Percentiles rank a stretch among this genome's conserved stretches.
phyloP scores from a whole-genome alignment of 2,797 vertebrate species.

The Coccyzus lansbergi region DNA sequence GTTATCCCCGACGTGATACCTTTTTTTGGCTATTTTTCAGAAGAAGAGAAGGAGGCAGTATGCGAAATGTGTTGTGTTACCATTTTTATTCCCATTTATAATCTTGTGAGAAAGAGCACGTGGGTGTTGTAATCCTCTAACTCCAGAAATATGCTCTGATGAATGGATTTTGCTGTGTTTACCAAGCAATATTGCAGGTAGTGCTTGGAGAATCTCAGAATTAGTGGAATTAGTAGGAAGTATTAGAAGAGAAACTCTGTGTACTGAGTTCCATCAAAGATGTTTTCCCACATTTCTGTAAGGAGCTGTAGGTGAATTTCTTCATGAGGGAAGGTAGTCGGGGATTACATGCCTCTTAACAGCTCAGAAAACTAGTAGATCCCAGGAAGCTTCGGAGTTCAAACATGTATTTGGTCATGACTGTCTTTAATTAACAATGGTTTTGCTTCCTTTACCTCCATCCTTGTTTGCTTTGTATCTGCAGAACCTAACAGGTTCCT shows the following conservation, averaged over 20 bases:
- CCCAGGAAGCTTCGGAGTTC: neutral
- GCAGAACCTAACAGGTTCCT: neutral
- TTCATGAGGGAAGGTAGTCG: neutral
- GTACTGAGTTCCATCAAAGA: neutral
- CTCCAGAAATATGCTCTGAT: neutral
- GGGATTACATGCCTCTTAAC: neutral
- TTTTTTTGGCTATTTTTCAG: neutral
- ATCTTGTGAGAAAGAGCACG: neutral
- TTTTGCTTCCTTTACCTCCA: neutral
- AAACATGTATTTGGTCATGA: neutral
- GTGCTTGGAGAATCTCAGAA: neutral
- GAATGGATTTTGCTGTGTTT: neutral
- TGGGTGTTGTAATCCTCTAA: neutral
- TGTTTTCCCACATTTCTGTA: neutral
- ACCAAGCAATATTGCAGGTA: neutral
- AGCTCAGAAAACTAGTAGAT: constrained; percentile 18
- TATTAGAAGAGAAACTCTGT: constrained; percentile 12
- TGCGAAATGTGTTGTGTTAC: neutral
- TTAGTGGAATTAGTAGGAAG: neutral
- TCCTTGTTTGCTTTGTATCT: neutral
- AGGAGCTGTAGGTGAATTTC: neutral
- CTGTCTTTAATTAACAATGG: neutral
- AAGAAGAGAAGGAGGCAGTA: neutral
- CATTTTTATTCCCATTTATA: neutral
- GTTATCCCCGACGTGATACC: neutral